Base-by-base conservation (phyloP, 2,888 invertebrate species). In the Dynastes tityus region DNA sequence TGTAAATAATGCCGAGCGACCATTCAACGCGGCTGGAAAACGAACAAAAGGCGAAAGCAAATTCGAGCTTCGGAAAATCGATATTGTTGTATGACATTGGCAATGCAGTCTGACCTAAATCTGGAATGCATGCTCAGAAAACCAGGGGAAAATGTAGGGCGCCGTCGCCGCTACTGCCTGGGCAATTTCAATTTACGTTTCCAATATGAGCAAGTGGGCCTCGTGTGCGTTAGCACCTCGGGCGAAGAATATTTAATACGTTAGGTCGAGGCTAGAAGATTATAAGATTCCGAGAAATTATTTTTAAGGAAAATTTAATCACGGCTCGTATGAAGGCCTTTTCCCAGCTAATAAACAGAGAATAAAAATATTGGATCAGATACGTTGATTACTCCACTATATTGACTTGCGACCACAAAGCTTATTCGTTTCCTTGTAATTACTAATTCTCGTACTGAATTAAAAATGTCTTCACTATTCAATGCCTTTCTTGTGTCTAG, bases 51-150 rank as follows among this genome's bases (percentile, higher is more conserved):
- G 63, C 77, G 78, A 78, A 71, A 71, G 73, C 78, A 63, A 53
- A 70, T 70, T 63, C 49, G 45, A 27, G 58, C 49, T 9, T 11
- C 27, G 22, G 53, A 32, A 40, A 73, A 79, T 79, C 79, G 79
- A 79, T 79, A 79, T 58, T 51, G 55, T 55, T 49, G 73, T 51
- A 76, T 79, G 79, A 79, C 79, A 79, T 79, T 79, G 79, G 79
- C 79, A 77, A 74, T 79, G 79, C 79, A 79, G 79, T 67, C 61
- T 77, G 79, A 79, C 79, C 79, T 74, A 79, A 77, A 79, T 77
- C 63, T 64, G 70, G 55, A 45, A 27, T 76, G 68, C 61, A 70
- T 61, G 32, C 58, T 51, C 22, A 16, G 73, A 40, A 71, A 73
- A 78, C 63, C 64, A 27, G 73, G 78, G 79, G 49, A 55, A 70